Base-by-base conservation (phyloP, 2,797 vertebrate genomes). In the Amblyraja radiata region DNA sequence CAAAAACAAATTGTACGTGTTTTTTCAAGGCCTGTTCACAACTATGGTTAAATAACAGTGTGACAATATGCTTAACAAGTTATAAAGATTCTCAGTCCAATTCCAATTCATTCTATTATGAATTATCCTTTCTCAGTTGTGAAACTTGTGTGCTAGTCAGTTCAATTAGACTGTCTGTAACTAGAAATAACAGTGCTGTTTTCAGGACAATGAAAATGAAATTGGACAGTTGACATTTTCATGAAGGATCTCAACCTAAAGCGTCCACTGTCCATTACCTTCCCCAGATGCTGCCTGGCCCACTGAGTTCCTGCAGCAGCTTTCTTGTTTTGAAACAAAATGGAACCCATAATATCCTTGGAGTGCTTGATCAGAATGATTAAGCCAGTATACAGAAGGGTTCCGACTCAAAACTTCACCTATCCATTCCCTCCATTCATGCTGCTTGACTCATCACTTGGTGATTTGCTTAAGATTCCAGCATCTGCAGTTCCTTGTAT, bases 1-100 rank as follows among this genome's bases (percentile, higher is more conserved):
- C 94, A 94, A 91, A 16, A 10, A 23, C 18, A 68, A 68, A 88
- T 68, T 63, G 18, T 10, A 68, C 6, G 21, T 65, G 16, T 68
- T 36, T 8, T n/a, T 68, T 88, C 14, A 65, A 5, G 11, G 14
- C 32, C 77, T 36, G 21, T 32, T 36, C 32, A 39, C 14, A 79
- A 68, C 84, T 63, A 58, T 68, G n/a, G 61, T 18, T 32, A 63
- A 65, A n/a, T 4, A 7, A 16, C 16, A 7, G 63, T 21, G 7
- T 21, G 65, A 32, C 84, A 68, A 88, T 88, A 21, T 65, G 68
- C 14, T 68, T 23, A 5, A 68, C n/a, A 88, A 68, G 5, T 88
- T 88, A 68, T 1, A 36, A 88, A 36, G 28, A 65, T 65, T 32
- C 61, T 0, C 61, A 36, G 5, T 68, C 63, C 36, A 88, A 68